phyloP scores from a whole-genome alignment of 2,113 vertebrate species.

The Actenoides hombroni region DNA sequence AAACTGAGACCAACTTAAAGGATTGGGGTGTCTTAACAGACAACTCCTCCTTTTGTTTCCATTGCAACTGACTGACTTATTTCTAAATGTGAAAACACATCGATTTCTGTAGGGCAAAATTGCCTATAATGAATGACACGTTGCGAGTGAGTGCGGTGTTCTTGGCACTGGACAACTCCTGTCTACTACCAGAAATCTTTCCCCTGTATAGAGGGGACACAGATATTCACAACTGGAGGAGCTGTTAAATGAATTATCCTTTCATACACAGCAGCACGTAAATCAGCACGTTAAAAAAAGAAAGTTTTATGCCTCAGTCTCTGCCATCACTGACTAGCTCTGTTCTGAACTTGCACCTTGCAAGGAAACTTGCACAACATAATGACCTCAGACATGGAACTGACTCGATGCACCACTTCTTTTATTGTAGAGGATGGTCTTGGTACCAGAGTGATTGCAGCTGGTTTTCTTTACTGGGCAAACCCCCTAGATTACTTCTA shows the following conservation, averaged over 20 bases:
- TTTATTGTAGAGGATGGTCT: background rate
- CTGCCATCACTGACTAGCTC: background rate
- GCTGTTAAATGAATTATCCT: background rate
- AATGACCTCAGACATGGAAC: rapidly evolving
- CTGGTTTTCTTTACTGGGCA: background rate
- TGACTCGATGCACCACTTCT: background rate
- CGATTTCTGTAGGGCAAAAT: background rate
- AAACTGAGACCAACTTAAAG: background rate
- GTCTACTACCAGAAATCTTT: background rate
- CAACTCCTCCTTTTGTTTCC: background rate
- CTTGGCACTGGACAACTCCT: background rate
- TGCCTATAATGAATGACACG: rapidly evolving
- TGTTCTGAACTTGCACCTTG: background rate
- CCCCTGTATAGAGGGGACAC: background rate
- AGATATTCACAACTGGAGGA: background rate
- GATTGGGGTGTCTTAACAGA: background rate
- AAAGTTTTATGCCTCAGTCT: background rate
- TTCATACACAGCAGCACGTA: background rate
- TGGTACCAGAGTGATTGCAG: background rate
- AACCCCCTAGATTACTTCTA: background rate
- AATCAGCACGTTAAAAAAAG: background rate
- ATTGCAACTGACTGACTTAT: background rate
- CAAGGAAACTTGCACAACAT: background rate
- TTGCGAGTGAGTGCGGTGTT: background rate
- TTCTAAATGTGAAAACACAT: background rate